Evolutionary conservation across 2,888 invertebrate genomes (phyloP), one percentile per base, ranked within the genome.

Genomic region (Apoderus coryli): DNA sequence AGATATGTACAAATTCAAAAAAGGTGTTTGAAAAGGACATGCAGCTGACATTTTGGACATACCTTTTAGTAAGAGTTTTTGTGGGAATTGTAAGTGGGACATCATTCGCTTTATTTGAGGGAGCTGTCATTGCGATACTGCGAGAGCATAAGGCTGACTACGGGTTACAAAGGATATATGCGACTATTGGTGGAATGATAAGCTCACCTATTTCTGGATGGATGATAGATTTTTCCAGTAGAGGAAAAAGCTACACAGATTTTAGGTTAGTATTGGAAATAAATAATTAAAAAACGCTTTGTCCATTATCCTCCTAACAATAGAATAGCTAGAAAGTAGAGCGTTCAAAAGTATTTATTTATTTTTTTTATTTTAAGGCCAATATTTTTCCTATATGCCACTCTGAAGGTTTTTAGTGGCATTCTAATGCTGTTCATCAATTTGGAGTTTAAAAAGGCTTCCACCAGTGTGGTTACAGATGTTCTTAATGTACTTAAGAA

Each of bases 91-190:
- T 78, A 34, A 67, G 76, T 22, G 77, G 79, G 0, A 79, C 79
- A 2, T 71, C 76, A 1, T 78, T 76, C 50, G 77, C 78, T 14
- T 78, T 81, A 76, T 80, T 80, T 49, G 79, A 80, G 55, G 77
- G 79, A 2, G 81, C 80, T 1, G 78, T 77, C 3, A 76, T 81
- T 34, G 75, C 79, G 4, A 76, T 80, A 43, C 59, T 80, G 33
- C 59, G 77, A 34, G 76, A 79, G 44, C 76, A 78, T 46, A 68
- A 72, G 42, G 80, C 78, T 1, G 80, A 80, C 57, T 80, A 80
- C 45, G 81, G 80, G 0, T 57, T 80, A 38, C 80, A 80, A 57
- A 61, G 77, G 33, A 71, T 79, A 33, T 80, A 77, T 49, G 79
- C 77, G 19, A 75, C 73, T 35, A 65, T 80, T 36, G 80, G 80